A percentile compares a stretch with the other conserved stretches of the same genome.
phyloP scores from a whole-genome alignment of 2,797 vertebrate genomes.

The Silurus aristotelis region DNA sequence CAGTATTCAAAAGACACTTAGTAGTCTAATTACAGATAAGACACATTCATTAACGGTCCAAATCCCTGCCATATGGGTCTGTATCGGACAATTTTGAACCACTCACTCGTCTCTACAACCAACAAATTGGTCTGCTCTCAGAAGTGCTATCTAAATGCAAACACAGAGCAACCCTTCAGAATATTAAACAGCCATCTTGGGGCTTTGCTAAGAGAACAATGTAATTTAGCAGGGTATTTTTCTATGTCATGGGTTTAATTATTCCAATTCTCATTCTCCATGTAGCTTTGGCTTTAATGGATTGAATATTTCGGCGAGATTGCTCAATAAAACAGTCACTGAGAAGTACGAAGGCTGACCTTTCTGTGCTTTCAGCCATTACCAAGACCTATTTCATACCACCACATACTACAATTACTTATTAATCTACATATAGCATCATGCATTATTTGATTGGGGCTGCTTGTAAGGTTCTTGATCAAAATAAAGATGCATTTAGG shows the following conservation, averaged over 20 bases:
- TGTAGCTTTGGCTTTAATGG: conserved; percentile 34
- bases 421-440: background rate
- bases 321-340: background rate
- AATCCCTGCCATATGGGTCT: conserved; percentile 48
- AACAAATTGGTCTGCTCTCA: conserved; percentile 68
- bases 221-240: conserved; percentile 60
- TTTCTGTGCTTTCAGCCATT: conserved; percentile 9
- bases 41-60: conserved; percentile 56
- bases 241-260: conserved; percentile 60
- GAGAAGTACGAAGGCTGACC: background rate
- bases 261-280: conserved; percentile 49
- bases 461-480: background rate
- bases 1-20: conserved; percentile 51
- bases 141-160: conserved; percentile 66
- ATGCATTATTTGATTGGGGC: background rate
- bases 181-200: conserved; percentile 62
- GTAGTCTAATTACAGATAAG: conserved; percentile 57
- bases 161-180: conserved; percentile 59
- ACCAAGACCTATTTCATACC: background rate
- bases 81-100: conserved; percentile 35
- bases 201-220: conserved; percentile 65
- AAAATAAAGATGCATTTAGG: background rate
- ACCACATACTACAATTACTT: conserved; percentile 1
- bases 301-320: conserved; percentile 31
- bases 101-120: conserved; percentile 57